Percentiles rank a stretch among this genome's conserved stretches.
phyloP scores from a whole-genome alignment of 2,797 vertebrate species.

The Clarias laeviceps region DNA sequence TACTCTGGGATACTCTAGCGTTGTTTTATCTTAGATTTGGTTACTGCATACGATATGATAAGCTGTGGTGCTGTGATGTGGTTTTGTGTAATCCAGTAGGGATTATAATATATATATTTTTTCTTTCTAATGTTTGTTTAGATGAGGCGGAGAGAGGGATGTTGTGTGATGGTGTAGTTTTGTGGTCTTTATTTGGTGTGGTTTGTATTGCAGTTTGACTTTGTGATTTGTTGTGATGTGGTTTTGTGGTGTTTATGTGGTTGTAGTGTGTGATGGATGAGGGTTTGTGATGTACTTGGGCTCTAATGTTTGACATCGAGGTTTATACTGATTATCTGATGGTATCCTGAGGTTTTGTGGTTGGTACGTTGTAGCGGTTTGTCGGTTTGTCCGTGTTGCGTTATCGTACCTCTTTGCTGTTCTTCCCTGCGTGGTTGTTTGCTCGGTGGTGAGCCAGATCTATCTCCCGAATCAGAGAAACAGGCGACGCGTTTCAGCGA shows the following conservation, averaged over 20 bases:
- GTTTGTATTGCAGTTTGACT: neutral
- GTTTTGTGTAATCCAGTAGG: neutral
- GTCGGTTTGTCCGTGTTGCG: neutral
- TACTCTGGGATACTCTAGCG: neutral
- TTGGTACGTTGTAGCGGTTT: neutral
- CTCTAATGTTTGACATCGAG: neutral
- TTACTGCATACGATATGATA: no score
- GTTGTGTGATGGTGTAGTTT: neutral
- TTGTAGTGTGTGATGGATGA: neutral
- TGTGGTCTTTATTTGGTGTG: neutral
- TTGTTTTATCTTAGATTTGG: neutral
- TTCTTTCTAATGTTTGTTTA: neutral
- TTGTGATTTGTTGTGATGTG: neutral
- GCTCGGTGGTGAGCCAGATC: slow-evolving; percentile 69
- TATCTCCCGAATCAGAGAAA: slow-evolving; percentile 76
- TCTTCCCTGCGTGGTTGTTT: slow-evolving; percentile 85
- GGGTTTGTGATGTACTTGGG: neutral
- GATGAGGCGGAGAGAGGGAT: no score
- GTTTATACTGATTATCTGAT: neutral
- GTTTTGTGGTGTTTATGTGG: neutral
- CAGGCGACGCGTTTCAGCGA: slow-evolving; percentile 81
- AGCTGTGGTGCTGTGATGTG: neutral
- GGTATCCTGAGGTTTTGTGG: neutral
- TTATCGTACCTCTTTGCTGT: slow-evolving; percentile 84
- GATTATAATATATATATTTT: neutral